Percentiles rank a stretch among this genome's conserved stretches.
phyloP scores from a whole-genome alignment of 2,888 invertebrate genomes.

The Ophioninae sp. region DNA sequence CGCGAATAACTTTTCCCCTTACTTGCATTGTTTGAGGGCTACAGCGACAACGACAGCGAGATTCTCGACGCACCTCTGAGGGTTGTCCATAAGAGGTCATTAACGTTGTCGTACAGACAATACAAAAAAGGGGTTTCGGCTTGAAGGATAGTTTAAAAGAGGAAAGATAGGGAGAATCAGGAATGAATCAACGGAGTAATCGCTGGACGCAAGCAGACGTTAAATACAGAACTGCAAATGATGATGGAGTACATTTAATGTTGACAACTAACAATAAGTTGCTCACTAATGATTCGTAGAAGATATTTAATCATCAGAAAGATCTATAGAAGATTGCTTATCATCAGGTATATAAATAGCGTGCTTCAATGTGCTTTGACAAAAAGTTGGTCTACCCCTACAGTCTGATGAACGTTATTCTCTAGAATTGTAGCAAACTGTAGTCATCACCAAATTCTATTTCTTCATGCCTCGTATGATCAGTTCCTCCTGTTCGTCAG shows the following conservation, averaged over 20 bases:
- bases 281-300: background rate
- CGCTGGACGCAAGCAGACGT: constrained; percentile 11
- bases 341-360: background rate
- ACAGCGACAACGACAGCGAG: constrained; percentile 43
- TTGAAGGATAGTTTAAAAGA: constrained; percentile 13
- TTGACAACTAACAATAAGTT: constrained; percentile 5
- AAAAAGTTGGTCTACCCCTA: background rate
- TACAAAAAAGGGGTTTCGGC: constrained; percentile 51
- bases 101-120: constrained; percentile 67
- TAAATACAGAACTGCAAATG: constrained; percentile 3
- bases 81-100: constrained; percentile 71
- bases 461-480: background rate
- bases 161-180: constrained; percentile 1
- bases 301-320: background rate
- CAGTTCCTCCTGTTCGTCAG: background rate
- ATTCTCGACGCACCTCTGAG: constrained; percentile 65
- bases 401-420: background rate
- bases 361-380: background rate
- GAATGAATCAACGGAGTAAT: constrained; percentile 24
- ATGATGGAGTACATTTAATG: constrained; percentile 12
- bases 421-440: background rate
- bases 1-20: constrained; percentile 56
- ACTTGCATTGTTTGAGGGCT: constrained; percentile 62
- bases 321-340: background rate
- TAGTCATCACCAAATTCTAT: background rate